These are phyloP conservation scores for Callocephalon fimbriatum DNA, from an alignment of 2,113 vertebrate genomes.

Conservation along the genomic window DNA sequence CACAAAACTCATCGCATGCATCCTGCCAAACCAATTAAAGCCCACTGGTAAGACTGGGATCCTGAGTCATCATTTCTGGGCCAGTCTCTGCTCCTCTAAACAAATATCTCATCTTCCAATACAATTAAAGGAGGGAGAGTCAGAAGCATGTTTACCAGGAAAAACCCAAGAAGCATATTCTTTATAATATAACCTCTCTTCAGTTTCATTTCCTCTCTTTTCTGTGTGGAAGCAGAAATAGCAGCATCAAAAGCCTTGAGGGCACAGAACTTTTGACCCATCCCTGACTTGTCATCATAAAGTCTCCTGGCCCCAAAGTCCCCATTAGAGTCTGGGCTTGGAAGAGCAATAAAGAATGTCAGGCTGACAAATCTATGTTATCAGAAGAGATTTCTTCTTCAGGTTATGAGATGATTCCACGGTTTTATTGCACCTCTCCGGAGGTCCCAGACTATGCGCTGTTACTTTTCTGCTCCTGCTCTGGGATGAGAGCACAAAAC, in stretches of 20 bases:
- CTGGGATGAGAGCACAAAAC: not conserved
- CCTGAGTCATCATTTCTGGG: not conserved
- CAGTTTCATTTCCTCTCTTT: constrained; percentile 34
- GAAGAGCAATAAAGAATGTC: constrained; percentile 65
- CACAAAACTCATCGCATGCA: not conserved
- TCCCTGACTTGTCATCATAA: constrained; percentile 28
- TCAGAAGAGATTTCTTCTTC: constrained; percentile 45
- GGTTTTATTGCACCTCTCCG: constrained; percentile 38
- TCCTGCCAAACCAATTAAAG: constrained; percentile 26
- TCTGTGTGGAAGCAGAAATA: not conserved
- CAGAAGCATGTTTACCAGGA: not conserved
- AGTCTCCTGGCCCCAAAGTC: not conserved
- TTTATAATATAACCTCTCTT: not conserved
- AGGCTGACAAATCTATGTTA: constrained; percentile 49
- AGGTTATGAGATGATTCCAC: not conserved
- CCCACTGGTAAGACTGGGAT: not conserved
- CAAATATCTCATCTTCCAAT: not conserved
- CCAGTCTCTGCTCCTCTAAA: not conserved
- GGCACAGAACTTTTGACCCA: constrained; percentile 38
- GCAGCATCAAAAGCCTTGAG: not conserved
- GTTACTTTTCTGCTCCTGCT: not conserved
- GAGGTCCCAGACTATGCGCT: not conserved
- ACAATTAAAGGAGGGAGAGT: not conserved
- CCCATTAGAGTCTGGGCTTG: constrained; percentile 23
- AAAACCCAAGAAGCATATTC: not conserved